Percentiles rank a stretch among this genome's conserved stretches.
Conservation (phyloP, 1,140 invertebrate genomes). For the Danaus plexippus region DNA sequence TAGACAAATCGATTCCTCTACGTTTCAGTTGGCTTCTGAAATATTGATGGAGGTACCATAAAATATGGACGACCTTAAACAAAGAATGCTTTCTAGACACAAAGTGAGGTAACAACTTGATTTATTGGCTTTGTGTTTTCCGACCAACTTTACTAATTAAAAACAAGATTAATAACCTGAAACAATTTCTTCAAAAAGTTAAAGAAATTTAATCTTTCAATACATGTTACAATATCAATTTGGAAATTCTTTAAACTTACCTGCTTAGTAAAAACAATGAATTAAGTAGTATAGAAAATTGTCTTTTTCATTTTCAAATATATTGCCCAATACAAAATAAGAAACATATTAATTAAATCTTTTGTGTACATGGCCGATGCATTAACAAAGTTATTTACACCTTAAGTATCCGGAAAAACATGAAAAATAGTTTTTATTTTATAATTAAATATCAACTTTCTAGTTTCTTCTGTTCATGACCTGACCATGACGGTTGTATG, state of each 20-base stretch:
- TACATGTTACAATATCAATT: constrained; percentile 12
- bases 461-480: too few species aligned
- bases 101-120: constrained; percentile 57
- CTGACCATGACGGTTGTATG: background rate
- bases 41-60: constrained; percentile 9
- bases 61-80: constrained; percentile 9
- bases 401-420: too few species aligned
- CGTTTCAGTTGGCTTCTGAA: constrained; percentile 11
- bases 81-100: constrained; percentile 18
- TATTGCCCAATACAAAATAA: background rate
- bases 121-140: constrained; percentile 61
- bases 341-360: constrained; percentile 5
- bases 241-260: background rate
- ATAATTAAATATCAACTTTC: too few species aligned
- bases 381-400: too few species aligned
- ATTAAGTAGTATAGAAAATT: background rate
- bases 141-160: constrained; percentile 66
- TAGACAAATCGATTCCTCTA: constrained; percentile 10
- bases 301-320: constrained; percentile 1
- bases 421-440: too few species aligned
- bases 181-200: constrained; percentile 27
- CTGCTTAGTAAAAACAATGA: constrained; percentile 9
- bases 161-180: constrained; percentile 65
- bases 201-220: constrained; percentile 15
- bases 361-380: background rate